Evolutionary conservation across 1,140 invertebrate genomes (phyloP).

Genomic region (Heterodera carotae): DNA sequence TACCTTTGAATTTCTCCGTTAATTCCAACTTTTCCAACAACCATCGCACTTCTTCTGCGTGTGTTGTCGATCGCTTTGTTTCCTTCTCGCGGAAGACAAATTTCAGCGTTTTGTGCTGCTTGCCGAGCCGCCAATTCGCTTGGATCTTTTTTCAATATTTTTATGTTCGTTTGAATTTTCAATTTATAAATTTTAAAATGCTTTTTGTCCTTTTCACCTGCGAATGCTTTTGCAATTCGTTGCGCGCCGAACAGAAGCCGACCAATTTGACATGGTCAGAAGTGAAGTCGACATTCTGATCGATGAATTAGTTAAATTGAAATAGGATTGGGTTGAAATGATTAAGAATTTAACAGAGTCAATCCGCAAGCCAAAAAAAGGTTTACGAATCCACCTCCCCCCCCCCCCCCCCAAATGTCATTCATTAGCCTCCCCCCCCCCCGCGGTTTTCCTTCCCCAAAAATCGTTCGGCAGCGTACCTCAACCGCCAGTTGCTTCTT

Average conservation of each 20-base stretch:
- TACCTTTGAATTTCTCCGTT: slow-evolving; percentile 15
- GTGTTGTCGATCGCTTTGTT: neutral
- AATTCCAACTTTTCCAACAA: slow-evolving; percentile 24
- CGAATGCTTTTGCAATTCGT: slow-evolving; percentile 34
- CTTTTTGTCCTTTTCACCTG: neutral
- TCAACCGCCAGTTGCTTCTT: neutral
- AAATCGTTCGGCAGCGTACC: slow-evolving; percentile 1
- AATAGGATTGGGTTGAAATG: too few relatives aligned
- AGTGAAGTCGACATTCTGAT: slow-evolving; percentile 24
- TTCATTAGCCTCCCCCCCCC: neutral
- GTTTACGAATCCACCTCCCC: neutral
- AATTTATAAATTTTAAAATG: too few relatives aligned
- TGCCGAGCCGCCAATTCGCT: slow-evolving; percentile 26
- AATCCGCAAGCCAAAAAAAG: too few relatives aligned
- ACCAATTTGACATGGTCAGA: slow-evolving; percentile 18
- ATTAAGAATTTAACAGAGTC: too few relatives aligned
- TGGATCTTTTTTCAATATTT: slow-evolving; percentile 11
- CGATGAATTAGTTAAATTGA: neutral
- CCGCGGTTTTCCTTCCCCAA: neutral
- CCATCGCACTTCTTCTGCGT: slow-evolving; percentile 21
- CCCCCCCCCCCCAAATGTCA: neutral
- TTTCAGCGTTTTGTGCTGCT: slow-evolving; percentile 24
- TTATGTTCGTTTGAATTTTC: too few relatives aligned
- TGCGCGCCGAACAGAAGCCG: slow-evolving; percentile 27
- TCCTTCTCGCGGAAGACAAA: slow-evolving; percentile 23